Conservation (phyloP, 2,113 vertebrate genomes). For the Bufo gargarizans region DNA sequence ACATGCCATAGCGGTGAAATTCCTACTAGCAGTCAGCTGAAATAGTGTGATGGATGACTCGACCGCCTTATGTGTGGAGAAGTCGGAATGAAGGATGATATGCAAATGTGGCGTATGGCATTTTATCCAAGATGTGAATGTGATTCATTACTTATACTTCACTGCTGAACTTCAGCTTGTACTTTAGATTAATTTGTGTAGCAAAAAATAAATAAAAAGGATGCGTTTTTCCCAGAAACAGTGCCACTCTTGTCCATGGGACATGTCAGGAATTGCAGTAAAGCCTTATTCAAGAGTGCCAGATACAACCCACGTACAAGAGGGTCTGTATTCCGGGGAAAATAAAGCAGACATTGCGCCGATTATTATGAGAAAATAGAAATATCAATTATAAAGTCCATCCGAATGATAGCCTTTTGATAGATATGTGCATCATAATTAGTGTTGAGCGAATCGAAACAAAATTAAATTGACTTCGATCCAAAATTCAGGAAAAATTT, state of each 20-base stretch:
- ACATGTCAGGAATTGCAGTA: not conserved
- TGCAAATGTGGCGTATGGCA: conserved; percentile 28
- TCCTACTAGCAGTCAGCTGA: conserved; percentile 73
- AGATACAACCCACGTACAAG: too few relatives aligned
- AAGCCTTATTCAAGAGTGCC: too few relatives aligned
- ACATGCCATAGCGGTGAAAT: conserved; percentile 70
- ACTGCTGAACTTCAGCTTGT: not conserved
- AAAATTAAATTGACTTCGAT: too few relatives aligned
- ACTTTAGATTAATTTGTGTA: not conserved
- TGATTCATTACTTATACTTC: conserved; percentile 30
- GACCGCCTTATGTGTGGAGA: conserved; percentile 60
- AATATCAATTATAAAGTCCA: too few relatives aligned
- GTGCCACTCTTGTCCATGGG: not conserved
- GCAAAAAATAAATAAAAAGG: not conserved
- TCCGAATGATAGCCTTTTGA: too few relatives aligned
- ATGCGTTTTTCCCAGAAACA: not conserved
- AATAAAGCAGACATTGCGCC: too few relatives aligned
- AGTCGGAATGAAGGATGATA: conserved; percentile 48
- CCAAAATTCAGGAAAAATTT: too few relatives aligned
- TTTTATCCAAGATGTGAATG: conserved; percentile 18
- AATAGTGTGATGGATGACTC: conserved; percentile 80
- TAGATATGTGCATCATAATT: too few relatives aligned
- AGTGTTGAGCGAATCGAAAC: too few relatives aligned
- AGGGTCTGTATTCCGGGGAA: too few relatives aligned
- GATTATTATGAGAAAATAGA: too few relatives aligned